A percentile compares a stretch with the other conserved stretches of the same genome.
These are phyloP conservation scores for Oedothorax gibbosus DNA, from an alignment of 1,140 invertebrate genomes.

Conservation along the genomic window DNA sequence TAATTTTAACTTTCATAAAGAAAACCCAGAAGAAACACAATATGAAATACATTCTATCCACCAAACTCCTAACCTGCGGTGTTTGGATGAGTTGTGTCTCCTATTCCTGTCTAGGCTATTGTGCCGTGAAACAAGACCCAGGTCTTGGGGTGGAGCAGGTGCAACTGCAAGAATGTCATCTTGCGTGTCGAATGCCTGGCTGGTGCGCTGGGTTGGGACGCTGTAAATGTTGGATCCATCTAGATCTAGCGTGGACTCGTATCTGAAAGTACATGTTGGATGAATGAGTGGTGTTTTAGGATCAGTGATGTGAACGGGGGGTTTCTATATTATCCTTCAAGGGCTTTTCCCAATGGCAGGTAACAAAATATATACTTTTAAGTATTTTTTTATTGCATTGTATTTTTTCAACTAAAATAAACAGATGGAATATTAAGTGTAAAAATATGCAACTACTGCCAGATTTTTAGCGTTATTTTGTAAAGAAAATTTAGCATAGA, in stretches of 20 bases:
- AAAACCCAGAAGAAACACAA: no score
- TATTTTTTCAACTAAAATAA: no score
- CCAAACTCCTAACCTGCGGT: constrained; percentile 2
- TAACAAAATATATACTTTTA: background rate
- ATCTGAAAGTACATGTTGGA: constrained; percentile 20
- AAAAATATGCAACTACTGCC: no score
- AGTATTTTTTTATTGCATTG: background rate
- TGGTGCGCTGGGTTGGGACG: constrained; percentile 68
- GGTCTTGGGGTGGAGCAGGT: constrained; percentile 35
- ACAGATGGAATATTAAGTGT: no score
- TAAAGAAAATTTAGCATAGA: no score
- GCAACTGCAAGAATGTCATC: constrained; percentile 65
- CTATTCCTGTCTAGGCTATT: constrained; percentile 60
- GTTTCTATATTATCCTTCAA: no score
- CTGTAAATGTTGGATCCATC: constrained; percentile 67
- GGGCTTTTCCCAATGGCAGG: background rate
- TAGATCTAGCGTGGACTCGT: constrained; percentile 60
- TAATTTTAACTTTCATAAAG: no score
- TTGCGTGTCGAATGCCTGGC: constrained; percentile 67
- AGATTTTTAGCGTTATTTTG: no score
- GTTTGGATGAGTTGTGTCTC: constrained; percentile 51
- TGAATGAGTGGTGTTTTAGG: no score
- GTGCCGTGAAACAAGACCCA: constrained; percentile 53
- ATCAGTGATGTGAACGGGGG: no score
- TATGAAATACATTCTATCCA: no score